Base-by-base conservation (phyloP, 1,140 invertebrate species). In the Drosophila rhopaloa region DNA sequence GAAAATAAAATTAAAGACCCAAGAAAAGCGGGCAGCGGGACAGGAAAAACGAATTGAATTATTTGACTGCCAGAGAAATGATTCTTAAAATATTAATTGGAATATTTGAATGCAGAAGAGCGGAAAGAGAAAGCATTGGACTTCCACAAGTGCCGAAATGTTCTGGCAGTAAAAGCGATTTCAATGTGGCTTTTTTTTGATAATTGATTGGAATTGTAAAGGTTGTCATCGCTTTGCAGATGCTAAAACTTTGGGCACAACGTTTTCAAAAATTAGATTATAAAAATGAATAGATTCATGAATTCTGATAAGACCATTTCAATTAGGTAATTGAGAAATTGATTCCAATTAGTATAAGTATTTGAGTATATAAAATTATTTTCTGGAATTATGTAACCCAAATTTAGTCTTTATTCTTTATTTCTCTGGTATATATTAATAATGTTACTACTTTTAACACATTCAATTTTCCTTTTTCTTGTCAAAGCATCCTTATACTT, bases 21-120 rank as follows among this genome's bases (percentile, higher is more conserved):
- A 3, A 35, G 48, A 32, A 51, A 51, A 50, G 4, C n/a, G 5
- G 29, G 24, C 24, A 11, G 29, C 1, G n/a, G 24, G 32, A 9
- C 10, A n/a, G 29, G 29, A 11, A 50, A 66, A 56, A 16, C 7
- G 37, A 58, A 71, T 71, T 71, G 37, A 71, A 50, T 71, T 71
- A 71, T 58, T 57, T 58, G 43, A 35, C 55, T 37, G 51, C 65
- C 37, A 11, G 53, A 32, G 50, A 68, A 46, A n/a, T n/a, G 35
- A 29, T 16, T 38, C 63, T 32, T 35, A 13, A 46, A 48, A 56
- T 47, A 71, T 57, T 71, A 48, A 68, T 70, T 50, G 14, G 40
- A 70, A 68, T 68, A 48, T 71, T 66, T n/a, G 19, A 48, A 59
- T 35, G 37, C n/a, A 10, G 32, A 37, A 37, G n/a, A 37, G 50